Base-by-base conservation (phyloP, 2,888 invertebrate species). In the Stegana nigrithorax region DNA sequence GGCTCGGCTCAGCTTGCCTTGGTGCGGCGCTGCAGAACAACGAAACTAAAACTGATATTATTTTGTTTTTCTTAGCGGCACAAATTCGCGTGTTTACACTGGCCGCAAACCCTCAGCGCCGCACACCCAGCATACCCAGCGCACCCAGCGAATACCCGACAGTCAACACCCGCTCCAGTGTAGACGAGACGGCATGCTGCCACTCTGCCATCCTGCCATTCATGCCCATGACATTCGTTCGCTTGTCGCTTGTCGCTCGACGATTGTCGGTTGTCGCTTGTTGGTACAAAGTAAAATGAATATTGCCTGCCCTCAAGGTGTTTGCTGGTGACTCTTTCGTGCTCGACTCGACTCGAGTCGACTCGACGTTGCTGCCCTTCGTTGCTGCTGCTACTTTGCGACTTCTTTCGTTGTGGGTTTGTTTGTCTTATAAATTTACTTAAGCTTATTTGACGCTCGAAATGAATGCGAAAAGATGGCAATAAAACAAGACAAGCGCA, bases 401-500 rank as follows among this genome's bases (percentile, higher is more conserved):
- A 8, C 51, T 59, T 39, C 56, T 23, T 26, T 47, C 60, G 55
- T 67, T 53, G 29, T 27, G 21, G 59, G 78, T 67, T 79, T 79
- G 75, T 79, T 75, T 75, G 73, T 79, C 75, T 75, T 75, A 74
- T 66, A 75, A 75, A 75, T 75, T 75, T 75, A 75, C 79, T 75
- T 75, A 77, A 75, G 78, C 79, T 74, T 75, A 75, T 75, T 75
- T 75, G 77, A 42, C 68, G 67, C 75, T 73, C 70, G 72, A 67
- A 73, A 74, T 77, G 78, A 73, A 75, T 75, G 44, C 4, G 45
- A 53, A 67, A 56, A 59, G 65, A 60, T 65, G 71, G 63, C 64
- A 69, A 71, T n/a, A n/a, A n/a, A n/a, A n/a, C n/a, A n/a, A n/a
- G n/a, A n/a, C n/a, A n/a, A n/a, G n/a, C n/a, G n/a, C n/a, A n/a